Percentiles rank a stretch among this genome's conserved stretches.
Conservation (phyloP, 2,113 vertebrate species). For the Anseranas semipalmata region DNA sequence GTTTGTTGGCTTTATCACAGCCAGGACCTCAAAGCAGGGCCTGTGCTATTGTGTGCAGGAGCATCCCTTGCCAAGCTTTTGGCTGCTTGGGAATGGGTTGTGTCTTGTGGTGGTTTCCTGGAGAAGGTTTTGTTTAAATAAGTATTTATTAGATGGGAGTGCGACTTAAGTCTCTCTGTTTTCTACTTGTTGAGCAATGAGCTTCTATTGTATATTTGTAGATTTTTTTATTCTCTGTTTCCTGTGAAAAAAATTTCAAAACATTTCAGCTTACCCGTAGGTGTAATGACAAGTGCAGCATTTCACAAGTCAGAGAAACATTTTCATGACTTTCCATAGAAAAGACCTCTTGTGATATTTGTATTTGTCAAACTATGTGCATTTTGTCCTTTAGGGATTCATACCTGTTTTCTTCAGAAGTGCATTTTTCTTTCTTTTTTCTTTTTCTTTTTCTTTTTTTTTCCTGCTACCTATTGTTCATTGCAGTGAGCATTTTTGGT, state of each 20-base stretch:
- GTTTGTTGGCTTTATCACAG: background rate
- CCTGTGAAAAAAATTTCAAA: background rate
- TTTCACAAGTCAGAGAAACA: background rate
- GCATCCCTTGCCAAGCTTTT: background rate
- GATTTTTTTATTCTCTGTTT: background rate
- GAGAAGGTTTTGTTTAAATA: background rate
- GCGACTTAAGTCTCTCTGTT: background rate
- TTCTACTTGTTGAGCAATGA: background rate
- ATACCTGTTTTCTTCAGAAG: background rate
- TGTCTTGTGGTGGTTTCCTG: background rate
- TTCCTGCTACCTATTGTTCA: background rate
- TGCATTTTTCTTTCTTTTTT: background rate
- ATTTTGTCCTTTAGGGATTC: background rate
- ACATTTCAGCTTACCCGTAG: background rate
- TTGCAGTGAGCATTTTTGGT: background rate
- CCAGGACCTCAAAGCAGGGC: background rate
- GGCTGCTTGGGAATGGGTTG: background rate
- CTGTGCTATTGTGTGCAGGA: background rate
- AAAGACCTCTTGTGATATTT: background rate
- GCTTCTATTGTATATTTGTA: background rate
- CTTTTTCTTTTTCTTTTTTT: background rate
- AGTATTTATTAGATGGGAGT: background rate
- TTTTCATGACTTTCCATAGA: background rate
- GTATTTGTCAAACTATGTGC: background rate
- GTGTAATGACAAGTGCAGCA: background rate